phyloP scores from a whole-genome alignment of 2,888 invertebrate species.

The Drosophila austrosaltans region DNA sequence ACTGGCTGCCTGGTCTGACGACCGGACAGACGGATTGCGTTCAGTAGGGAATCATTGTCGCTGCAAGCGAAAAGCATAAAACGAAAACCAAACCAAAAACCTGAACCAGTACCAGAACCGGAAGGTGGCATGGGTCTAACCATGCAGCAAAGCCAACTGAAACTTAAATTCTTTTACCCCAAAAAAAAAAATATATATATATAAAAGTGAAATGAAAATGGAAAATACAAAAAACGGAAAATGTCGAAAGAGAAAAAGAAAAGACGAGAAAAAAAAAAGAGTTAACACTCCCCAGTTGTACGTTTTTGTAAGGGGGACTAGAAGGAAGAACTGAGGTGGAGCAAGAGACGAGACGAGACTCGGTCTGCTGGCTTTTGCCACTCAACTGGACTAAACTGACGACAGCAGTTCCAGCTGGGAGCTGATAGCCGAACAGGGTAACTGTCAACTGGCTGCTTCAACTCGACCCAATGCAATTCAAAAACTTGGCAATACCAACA shows the following conservation, averaged over 20 bases:
- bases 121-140: constrained; percentile 36
- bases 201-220: background rate
- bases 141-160: constrained; percentile 54
- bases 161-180: constrained; percentile 30
- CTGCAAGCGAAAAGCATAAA: constrained; percentile 51
- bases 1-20: background rate
- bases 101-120: constrained; percentile 11
- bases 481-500: constrained; percentile 22
- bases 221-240: background rate
- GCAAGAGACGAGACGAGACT: constrained; percentile 29
- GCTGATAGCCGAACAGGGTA: constrained; percentile 9
- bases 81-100: constrained; percentile 23
- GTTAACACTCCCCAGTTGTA: constrained; percentile 69
- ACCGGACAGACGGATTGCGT: constrained; percentile 25
- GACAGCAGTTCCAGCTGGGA: constrained; percentile 65
- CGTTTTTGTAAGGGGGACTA: constrained; percentile 50
- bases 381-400: constrained; percentile 73
- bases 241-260: too few species aligned
- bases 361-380: constrained; percentile 59
- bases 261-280: constrained; percentile 37
- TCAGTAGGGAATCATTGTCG: constrained; percentile 65
- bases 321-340: constrained; percentile 1
- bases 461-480: constrained; percentile 26
- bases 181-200: constrained; percentile 13
- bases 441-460: constrained; percentile 29